Evolutionary conservation across 2,113 vertebrate genomes (phyloP).

Genomic region (Marcusenius ussheri): DNA sequence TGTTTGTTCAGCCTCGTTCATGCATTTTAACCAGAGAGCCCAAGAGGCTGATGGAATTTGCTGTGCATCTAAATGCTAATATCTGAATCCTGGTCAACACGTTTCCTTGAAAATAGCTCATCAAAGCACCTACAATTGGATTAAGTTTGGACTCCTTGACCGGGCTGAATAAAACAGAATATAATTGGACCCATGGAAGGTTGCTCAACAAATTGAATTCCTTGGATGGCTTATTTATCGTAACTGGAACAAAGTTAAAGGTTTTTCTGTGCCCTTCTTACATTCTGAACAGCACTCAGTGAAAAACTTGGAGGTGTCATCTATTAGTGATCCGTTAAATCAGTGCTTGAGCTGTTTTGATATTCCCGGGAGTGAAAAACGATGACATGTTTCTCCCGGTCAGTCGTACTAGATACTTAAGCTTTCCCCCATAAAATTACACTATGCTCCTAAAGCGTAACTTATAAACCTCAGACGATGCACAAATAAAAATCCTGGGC

Average conservation of each 20-base stretch:
- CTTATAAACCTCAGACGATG: not conserved
- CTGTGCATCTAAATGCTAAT: constrained; percentile 10
- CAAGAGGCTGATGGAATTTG: constrained; percentile 6
- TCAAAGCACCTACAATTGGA: constrained; percentile 2
- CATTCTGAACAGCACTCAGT: not conserved
- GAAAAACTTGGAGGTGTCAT: not conserved
- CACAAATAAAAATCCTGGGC: not conserved
- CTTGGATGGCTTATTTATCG: not conserved
- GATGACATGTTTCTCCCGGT: not conserved
- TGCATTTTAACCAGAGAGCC: constrained; percentile 3
- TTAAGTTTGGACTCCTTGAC: constrained; percentile 10
- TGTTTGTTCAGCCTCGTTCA: not conserved
- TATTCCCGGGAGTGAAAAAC: not conserved
- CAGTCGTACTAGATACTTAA: not conserved
- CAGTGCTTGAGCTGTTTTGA: not conserved
- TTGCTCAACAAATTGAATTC: not conserved
- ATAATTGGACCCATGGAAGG: not conserved
- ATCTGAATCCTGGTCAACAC: not conserved
- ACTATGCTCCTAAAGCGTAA: not conserved
- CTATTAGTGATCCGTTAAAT: not conserved
- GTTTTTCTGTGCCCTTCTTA: not conserved
- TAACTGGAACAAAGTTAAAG: not conserved
- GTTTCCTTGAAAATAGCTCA: not conserved
- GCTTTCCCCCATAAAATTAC: not conserved
- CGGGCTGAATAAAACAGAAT: not conserved